These are phyloP conservation scores for Antedon mediterranea DNA, from an alignment of 53 echinoderm and acorn worm species.

Conservation along the genomic window DNA sequence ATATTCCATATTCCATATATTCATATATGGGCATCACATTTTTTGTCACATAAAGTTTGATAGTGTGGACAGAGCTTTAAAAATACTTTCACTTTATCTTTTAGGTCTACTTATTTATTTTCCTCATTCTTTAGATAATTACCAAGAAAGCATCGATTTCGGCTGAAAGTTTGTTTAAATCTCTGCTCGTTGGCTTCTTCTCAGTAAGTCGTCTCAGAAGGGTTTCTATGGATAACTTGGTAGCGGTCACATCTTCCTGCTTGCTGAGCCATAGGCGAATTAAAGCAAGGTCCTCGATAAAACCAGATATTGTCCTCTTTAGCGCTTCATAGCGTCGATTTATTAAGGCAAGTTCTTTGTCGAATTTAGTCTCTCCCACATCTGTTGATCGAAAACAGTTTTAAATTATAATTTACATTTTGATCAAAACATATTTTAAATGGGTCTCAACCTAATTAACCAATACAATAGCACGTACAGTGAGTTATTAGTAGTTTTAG, in stretches of 20 bases:
- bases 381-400: not conserved
- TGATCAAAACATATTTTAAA: no score
- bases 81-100: no score
- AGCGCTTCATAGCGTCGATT: slow-evolving; percentile 83
- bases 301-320: slow-evolving; percentile 44
- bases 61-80: no score
- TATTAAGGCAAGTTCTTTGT: slow-evolving; percentile 57
- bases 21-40: no score
- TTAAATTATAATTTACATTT: no score
- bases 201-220: slow-evolving; percentile 49
- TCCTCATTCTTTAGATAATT: slow-evolving; percentile 1
- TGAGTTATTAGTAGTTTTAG: no score
- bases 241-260: slow-evolving; percentile 65
- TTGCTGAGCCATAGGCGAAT: slow-evolving; percentile 76
- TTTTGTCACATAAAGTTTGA: no score
- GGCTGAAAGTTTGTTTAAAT: slow-evolving; percentile 38
- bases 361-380: slow-evolving; percentile 79
- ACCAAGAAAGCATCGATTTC: slow-evolving; percentile 81
- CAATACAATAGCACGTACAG: no score
- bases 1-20: no score
- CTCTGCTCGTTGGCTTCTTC: slow-evolving; percentile 55
- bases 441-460: no score
- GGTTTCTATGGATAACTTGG: slow-evolving; percentile 57
- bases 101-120: no score
- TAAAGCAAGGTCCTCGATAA: slow-evolving; percentile 77